phyloP scores from a whole-genome alignment of 1,140 invertebrate genomes.

The Harlomillsia oculata region DNA sequence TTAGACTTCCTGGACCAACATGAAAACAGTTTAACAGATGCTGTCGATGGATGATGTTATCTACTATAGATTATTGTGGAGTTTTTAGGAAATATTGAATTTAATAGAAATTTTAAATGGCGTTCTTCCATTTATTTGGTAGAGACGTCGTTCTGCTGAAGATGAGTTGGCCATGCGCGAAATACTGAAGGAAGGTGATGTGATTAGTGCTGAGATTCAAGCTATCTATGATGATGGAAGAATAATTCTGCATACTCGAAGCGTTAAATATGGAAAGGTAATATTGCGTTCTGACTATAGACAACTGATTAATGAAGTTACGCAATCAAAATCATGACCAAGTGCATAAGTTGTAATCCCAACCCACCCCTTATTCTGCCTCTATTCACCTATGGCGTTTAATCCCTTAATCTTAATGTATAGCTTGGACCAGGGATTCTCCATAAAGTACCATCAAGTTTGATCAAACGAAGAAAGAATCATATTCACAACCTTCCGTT shows the following conservation, averaged over 20 bases:
- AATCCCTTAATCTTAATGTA: no score
- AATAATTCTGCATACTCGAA: constrained; percentile 87
- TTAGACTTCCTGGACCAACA: background rate
- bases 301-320: no score
- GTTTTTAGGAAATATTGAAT: no score
- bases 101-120: no score
- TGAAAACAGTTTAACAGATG: no score
- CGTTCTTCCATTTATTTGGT: no score
- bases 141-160: constrained; percentile 83
- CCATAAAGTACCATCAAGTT: constrained; percentile 81
- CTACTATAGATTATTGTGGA: background rate
- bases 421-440: constrained; percentile 75
- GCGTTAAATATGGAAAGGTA: constrained; percentile 94
- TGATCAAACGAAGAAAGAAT: constrained; percentile 87
- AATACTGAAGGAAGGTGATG: constrained; percentile 89
- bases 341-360: no score
- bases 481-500: constrained; percentile 90
- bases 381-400: no score
- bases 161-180: constrained; percentile 96
- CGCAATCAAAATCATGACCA: no score
- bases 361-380: no score
- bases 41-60: no score
- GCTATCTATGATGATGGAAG: constrained; percentile 83
- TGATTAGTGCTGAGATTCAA: constrained; percentile 96
- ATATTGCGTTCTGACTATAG: no score